These are phyloP conservation scores for Dipodomys stephensi DNA, from an alignment of 2,113 vertebrate genomes.

Conservation along the genomic window DNA sequence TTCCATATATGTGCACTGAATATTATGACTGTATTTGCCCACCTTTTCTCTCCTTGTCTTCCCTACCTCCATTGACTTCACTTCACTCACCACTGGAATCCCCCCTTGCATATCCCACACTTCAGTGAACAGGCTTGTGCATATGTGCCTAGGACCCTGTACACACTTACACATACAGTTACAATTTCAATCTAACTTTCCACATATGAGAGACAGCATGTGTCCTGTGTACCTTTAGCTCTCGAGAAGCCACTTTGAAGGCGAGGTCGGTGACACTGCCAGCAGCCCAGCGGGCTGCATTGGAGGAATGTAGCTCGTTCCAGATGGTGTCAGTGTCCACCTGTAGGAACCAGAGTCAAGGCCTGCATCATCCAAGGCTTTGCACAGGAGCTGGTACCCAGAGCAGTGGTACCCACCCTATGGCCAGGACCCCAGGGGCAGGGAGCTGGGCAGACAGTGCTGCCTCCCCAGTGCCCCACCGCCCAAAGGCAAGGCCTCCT, in stretches of 20 bases:
- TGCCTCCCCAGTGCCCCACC: constrained; percentile 79
- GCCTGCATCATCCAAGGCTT: constrained; percentile 64
- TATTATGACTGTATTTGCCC: too few relatives aligned
- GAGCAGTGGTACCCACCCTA: constrained; percentile 53
- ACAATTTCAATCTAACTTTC: too few relatives aligned
- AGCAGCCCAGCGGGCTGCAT: constrained; percentile 92
- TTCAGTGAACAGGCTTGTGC: too few relatives aligned
- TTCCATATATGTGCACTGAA: too few relatives aligned
- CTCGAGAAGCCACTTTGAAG: constrained; percentile 93
- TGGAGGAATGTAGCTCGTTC: constrained; percentile 96
- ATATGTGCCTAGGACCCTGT: too few relatives aligned
- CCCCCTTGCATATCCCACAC: too few relatives aligned
- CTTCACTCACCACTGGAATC: too few relatives aligned
- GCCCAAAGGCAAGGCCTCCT: constrained; percentile 81
- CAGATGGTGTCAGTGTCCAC: constrained; percentile 97
- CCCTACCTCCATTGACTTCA: too few relatives aligned
- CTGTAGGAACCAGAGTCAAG: constrained; percentile 84
- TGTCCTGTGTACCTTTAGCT: constrained; percentile 90
- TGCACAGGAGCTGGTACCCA: constrained; percentile 30
- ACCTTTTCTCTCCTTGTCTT: too few relatives aligned
- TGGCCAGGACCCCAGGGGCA: constrained; percentile 74
- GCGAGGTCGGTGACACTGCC: constrained; percentile 95
- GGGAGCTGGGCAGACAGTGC: constrained; percentile 76
- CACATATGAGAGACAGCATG: too few relatives aligned
- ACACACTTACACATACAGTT: too few relatives aligned